phyloP scores from a whole-genome alignment of 1,140 invertebrate genomes.

The Orussus abietinus region DNA sequence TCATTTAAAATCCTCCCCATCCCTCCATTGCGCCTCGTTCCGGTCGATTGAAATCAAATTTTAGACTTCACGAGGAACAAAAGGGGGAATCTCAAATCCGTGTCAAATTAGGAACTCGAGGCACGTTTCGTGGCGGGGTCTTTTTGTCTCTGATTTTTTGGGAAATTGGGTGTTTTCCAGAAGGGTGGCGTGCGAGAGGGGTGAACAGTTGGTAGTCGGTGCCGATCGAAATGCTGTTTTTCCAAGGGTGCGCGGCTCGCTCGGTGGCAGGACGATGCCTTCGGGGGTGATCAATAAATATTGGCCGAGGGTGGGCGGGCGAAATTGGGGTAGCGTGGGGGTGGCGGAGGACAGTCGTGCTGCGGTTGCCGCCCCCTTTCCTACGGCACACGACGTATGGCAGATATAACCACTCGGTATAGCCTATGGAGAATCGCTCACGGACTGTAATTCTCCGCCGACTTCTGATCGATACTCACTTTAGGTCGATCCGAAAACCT shows the following conservation, averaged over 20 bases:
- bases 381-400: slow-evolving; percentile 33
- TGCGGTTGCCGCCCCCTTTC: slow-evolving; percentile 53
- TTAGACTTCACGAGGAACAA: too few relatives aligned
- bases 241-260: slow-evolving; percentile 20
- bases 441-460: slow-evolving; percentile 28
- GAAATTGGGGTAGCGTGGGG: slow-evolving; percentile 39
- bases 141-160: too few relatives aligned
- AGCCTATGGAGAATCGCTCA: slow-evolving; percentile 46
- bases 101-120: too few relatives aligned
- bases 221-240: slow-evolving; percentile 13
- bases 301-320: slow-evolving; percentile 48
- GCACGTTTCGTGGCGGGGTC: too few relatives aligned
- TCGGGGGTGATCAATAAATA: slow-evolving; percentile 54
- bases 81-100: too few relatives aligned
- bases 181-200: too few relatives aligned
- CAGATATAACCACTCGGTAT: slow-evolving; percentile 44
- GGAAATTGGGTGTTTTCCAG: too few relatives aligned
- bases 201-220: too few relatives aligned
- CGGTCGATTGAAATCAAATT: too few relatives aligned
- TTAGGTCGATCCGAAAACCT: slow-evolving; percentile 22
- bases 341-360: slow-evolving; percentile 38
- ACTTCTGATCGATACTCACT: slow-evolving; percentile 34
- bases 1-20: too few relatives aligned
- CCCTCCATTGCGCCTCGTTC: too few relatives aligned
- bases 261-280: slow-evolving; percentile 42